These are phyloP conservation scores for Gymnobelideus leadbeateri DNA, from an alignment of 2,113 vertebrate genomes.

Conservation along the genomic window DNA sequence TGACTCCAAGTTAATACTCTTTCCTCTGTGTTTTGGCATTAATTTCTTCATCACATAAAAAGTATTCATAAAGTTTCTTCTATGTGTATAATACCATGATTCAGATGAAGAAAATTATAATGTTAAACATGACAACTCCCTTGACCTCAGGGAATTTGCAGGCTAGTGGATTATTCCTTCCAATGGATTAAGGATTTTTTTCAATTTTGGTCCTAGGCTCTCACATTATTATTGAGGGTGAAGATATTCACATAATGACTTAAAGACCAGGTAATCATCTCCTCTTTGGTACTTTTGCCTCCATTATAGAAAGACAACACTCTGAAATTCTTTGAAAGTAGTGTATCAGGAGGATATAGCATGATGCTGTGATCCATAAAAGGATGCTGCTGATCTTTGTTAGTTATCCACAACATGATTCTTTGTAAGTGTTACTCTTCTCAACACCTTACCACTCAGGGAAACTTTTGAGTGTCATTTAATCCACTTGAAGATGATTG, in stretches of 20 bases:
- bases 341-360: not conserved
- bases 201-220: not conserved
- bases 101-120: not conserved
- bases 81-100: not conserved
- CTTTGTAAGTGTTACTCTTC: not conserved
- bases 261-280: not conserved
- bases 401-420: not conserved
- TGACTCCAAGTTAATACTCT: not conserved
- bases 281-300: not conserved
- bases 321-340: not conserved
- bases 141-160: not conserved
- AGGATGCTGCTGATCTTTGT: not conserved
- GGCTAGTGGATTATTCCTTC: not conserved
- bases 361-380: not conserved
- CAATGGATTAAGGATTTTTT: not conserved
- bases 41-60: not conserved
- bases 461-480: not conserved
- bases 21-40: not conserved
- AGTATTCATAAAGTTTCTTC: not conserved
- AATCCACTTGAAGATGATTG: constrained; percentile 16
- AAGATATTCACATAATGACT: not conserved
- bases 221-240: not conserved
- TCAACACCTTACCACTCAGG: not conserved
- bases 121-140: not conserved
- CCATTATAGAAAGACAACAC: not conserved